phyloP scores from a whole-genome alignment of 2,888 invertebrate species.

The Lymantria dispar region DNA sequence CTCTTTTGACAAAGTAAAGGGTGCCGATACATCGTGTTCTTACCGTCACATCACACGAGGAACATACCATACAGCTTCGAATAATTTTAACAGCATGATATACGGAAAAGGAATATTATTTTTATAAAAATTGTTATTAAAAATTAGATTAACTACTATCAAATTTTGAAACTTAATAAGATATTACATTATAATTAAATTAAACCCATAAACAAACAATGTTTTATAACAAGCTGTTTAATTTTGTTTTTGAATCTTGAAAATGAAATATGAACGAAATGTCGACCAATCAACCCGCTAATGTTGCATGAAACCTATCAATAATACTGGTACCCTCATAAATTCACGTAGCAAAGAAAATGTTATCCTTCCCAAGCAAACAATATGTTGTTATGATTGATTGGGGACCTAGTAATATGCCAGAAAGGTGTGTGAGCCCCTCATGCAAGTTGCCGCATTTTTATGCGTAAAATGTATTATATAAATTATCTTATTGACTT shows the following conservation, averaged over 20 bases:
- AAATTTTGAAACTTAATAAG: too few relatives aligned
- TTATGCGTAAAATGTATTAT: constrained; percentile 12
- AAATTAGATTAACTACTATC: too few relatives aligned
- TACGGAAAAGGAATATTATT: too few relatives aligned
- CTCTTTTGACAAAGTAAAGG: too few relatives aligned
- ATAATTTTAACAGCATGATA: too few relatives aligned
- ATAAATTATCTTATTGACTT: too few relatives aligned
- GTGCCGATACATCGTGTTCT: too few relatives aligned
- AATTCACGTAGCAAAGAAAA: constrained; percentile 51
- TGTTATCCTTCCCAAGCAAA: constrained; percentile 52
- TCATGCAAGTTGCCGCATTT: constrained; percentile 29
- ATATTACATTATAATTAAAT: too few relatives aligned
- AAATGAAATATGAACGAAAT: constrained; percentile 27
- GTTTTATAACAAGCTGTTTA: constrained; percentile 19
- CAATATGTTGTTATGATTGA: constrained; percentile 63
- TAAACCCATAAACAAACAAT: too few relatives aligned
- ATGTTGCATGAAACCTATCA: constrained; percentile 63
- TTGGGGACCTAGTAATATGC: constrained; percentile 46
- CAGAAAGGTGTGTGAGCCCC: constrained; percentile 28
- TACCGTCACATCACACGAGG: too few relatives aligned
- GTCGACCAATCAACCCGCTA: constrained; percentile 52
- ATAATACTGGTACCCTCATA: constrained; percentile 55
- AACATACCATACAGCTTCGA: too few relatives aligned
- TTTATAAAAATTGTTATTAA: too few relatives aligned
- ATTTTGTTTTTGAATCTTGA: constrained; percentile 19